phyloP scores from a whole-genome alignment of 2,888 invertebrate genomes.

The Aquatica leii region DNA sequence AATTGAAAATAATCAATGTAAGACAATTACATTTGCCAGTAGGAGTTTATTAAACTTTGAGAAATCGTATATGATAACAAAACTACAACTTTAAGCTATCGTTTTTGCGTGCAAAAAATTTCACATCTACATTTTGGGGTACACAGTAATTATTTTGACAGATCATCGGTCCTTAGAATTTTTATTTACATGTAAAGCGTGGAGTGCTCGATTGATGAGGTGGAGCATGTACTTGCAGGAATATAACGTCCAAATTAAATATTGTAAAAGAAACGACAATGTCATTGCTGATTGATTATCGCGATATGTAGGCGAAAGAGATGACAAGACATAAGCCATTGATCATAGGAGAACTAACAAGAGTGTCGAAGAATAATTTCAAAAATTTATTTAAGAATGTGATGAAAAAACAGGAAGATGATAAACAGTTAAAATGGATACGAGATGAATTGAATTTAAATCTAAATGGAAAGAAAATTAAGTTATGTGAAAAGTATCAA shows the following conservation, averaged over 20 bases:
- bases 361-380: neutral
- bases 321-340: neutral
- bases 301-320: neutral
- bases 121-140: constrained; percentile 3
- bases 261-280: neutral
- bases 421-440: neutral
- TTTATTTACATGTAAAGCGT: neutral
- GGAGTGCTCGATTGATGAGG: neutral
- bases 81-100: constrained; percentile 16
- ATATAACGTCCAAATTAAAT: neutral
- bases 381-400: neutral
- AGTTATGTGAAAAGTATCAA: constrained; percentile 4
- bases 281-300: neutral
- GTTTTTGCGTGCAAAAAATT: constrained; percentile 22
- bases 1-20: too few species aligned
- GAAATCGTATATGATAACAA: constrained; percentile 11
- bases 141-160: neutral
- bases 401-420: neutral
- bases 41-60: constrained; percentile 6
- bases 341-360: neutral
- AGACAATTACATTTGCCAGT: too few species aligned
- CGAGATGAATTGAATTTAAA: neutral
- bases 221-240: neutral
- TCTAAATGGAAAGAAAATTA: neutral
- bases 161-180: neutral